Evolutionary conservation across 2,113 vertebrate genomes (phyloP).

Genomic region (Hylia prasina): DNA sequence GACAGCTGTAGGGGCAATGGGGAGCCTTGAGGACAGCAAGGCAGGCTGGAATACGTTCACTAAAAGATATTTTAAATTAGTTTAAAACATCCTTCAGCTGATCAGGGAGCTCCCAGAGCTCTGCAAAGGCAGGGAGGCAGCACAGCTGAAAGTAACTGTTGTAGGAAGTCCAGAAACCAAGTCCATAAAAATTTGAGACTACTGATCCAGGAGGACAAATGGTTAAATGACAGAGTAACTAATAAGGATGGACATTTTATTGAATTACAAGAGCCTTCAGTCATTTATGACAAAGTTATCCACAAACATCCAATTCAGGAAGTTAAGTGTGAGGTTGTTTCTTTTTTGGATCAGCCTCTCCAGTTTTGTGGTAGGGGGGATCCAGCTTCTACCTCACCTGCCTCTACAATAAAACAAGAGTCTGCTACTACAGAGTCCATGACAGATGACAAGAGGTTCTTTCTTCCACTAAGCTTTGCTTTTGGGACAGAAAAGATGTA

Average conservation of each 20-base stretch:
- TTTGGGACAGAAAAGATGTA: background rate
- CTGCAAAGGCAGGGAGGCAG: background rate
- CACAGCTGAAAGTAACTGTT: background rate
- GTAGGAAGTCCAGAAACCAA: background rate
- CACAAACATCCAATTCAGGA: background rate
- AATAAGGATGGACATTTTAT: background rate
- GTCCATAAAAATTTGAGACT: background rate
- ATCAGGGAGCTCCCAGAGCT: background rate
- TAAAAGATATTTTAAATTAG: background rate
- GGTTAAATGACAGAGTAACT: background rate
- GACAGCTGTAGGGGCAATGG: rapidly evolving
- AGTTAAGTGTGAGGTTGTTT: background rate
- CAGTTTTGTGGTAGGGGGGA: background rate
- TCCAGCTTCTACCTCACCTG: background rate
- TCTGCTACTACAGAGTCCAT: background rate
- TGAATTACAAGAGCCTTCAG: background rate
- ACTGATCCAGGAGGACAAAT: background rate
- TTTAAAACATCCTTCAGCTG: background rate
- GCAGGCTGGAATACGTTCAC: background rate
- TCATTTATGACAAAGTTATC: background rate
- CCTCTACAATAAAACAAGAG: background rate
- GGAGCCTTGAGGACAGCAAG: background rate
- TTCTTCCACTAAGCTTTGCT: background rate
- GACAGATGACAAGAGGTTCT: background rate
- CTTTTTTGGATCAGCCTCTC: background rate